A percentile compares a stretch with the other conserved stretches of the same genome.
These are phyloP conservation scores for Halcyon malimbica DNA, from an alignment of 2,113 vertebrate species.

Conservation along the genomic window DNA sequence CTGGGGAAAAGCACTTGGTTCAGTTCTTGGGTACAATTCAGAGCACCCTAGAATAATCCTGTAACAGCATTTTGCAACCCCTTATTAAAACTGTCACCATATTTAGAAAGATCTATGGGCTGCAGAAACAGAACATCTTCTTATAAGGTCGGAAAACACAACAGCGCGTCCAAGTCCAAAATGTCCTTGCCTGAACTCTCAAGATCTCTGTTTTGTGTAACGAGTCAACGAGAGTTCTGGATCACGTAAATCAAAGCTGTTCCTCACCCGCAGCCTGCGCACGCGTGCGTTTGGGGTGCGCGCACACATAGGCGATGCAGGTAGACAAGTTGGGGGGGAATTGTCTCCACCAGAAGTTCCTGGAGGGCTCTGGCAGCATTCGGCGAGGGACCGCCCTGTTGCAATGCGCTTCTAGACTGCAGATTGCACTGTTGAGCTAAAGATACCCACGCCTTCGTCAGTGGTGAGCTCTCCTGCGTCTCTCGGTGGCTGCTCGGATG, in stretches of 20 bases:
- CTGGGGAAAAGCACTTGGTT: not conserved
- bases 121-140: slow-evolving; percentile 46
- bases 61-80: slow-evolving; percentile 1
- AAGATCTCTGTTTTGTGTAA: slow-evolving; percentile 45
- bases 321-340: not conserved
- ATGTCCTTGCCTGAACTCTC: slow-evolving; percentile 19
- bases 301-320: not conserved
- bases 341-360: not conserved
- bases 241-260: not conserved
- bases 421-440: not conserved
- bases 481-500: not conserved
- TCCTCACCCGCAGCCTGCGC: not conserved
- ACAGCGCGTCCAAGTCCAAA: not conserved
- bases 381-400: not conserved
- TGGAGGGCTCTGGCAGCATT: not conserved
- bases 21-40: not conserved
- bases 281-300: not conserved
- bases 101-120: slow-evolving; percentile 46
- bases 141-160: slow-evolving; percentile 58
- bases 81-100: slow-evolving; percentile 49
- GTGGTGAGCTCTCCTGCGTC: not conserved
- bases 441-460: not conserved
- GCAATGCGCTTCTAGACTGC: not conserved
- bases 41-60: not conserved
- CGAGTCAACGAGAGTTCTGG: slow-evolving; percentile 13